A percentile compares a stretch with the other conserved stretches of the same genome.
Evolutionary conservation across 2,888 invertebrate species (phyloP).

Genomic region (Lithophane leautieri): DNA sequence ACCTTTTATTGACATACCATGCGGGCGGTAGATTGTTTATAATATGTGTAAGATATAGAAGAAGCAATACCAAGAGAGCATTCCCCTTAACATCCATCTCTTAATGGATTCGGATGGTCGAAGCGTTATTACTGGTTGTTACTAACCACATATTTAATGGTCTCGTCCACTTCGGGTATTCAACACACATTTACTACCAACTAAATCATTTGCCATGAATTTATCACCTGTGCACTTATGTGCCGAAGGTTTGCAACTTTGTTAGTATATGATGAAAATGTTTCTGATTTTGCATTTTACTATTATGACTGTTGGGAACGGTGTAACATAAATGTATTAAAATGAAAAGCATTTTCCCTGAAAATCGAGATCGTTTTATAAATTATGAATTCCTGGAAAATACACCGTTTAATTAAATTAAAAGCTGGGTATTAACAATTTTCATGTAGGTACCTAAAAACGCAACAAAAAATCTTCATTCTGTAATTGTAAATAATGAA

Average conservation of each 20-base stretch:
- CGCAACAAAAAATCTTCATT: not conserved
- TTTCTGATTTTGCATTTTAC: not conserved
- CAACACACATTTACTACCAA: constrained; percentile 27
- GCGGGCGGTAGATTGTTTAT: no score
- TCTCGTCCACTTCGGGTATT: constrained; percentile 26
- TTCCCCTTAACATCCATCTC: constrained; percentile 29
- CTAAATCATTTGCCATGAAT: constrained; percentile 37
- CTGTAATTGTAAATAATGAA: not conserved
- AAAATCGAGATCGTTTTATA: no score
- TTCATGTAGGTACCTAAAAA: not conserved
- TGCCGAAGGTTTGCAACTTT: constrained; percentile 5
- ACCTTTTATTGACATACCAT: no score
- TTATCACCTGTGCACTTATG: constrained; percentile 24
- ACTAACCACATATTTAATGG: constrained; percentile 45
- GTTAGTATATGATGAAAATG: not conserved
- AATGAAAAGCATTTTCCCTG: no score
- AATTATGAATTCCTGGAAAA: no score
- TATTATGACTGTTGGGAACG: not conserved
- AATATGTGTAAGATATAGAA: not conserved
- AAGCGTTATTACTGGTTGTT: constrained; percentile 36
- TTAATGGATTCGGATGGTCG: constrained; percentile 44
- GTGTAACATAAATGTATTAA: no score
- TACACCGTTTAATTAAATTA: no score
- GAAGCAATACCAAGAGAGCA: not conserved
- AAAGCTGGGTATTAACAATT: no score